These are phyloP conservation scores for Acrossocheilus fasciatus DNA, from an alignment of 2,797 vertebrate species.

Conservation along the genomic window DNA sequence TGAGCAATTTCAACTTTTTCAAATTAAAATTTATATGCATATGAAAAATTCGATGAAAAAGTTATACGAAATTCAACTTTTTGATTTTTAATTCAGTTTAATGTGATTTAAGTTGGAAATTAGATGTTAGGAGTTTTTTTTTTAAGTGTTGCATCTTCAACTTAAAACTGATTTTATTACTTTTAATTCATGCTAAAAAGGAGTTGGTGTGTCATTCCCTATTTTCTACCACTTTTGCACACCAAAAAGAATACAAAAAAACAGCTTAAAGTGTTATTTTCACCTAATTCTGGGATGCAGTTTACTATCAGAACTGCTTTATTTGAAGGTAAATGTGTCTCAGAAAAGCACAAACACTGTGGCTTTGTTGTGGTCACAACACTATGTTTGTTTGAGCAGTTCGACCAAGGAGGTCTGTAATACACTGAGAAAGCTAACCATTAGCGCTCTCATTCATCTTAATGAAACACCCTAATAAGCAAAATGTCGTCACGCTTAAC, in stretches of 20 bases:
- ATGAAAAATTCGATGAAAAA: too few species aligned
- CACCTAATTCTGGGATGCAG: neutral
- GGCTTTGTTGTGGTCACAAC: neutral
- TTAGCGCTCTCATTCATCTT: slow-evolving; percentile 8
- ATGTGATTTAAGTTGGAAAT: neutral
- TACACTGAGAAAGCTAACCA: neutral
- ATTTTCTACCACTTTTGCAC: neutral
- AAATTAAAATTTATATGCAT: too few species aligned
- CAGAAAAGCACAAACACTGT: neutral
- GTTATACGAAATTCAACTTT: too few species aligned
- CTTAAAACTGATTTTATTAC: neutral
- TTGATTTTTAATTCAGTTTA: too few species aligned
- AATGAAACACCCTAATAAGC: slow-evolving; percentile 12
- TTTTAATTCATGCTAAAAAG: neutral
- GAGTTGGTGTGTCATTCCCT: neutral
- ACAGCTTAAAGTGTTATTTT: neutral
- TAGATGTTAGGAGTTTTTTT: too few species aligned
- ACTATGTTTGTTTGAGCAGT: neutral
- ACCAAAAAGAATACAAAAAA: neutral
- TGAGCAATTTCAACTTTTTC: too few species aligned
- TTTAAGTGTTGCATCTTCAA: neutral
- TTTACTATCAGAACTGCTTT: neutral
- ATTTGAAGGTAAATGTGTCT: slow-evolving; percentile 1
- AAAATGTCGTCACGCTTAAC: neutral
- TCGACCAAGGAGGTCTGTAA: neutral